Evolutionary conservation across 2,113 vertebrate genomes (phyloP).

Genomic region (Prolemur simus): DNA sequence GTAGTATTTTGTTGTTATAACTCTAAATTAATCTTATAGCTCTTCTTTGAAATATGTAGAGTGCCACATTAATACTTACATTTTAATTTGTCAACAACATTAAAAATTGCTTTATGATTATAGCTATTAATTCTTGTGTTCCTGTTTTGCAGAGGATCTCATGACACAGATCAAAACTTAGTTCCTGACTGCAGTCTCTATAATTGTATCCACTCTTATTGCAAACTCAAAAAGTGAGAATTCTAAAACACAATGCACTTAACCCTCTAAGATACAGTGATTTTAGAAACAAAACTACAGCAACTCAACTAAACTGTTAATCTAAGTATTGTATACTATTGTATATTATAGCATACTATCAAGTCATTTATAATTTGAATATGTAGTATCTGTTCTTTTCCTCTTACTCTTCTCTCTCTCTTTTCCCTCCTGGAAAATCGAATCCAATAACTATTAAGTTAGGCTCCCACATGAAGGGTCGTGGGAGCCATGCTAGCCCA

Average conservation of each 20-base stretch:
- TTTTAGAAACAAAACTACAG: neutral
- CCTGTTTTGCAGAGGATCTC: constrained; percentile 1
- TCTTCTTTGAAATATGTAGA: constrained; percentile 18
- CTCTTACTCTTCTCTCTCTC: neutral
- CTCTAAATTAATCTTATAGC: neutral
- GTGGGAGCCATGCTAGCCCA: no score
- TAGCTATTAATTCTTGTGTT: constrained; percentile 36
- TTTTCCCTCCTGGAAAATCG: neutral
- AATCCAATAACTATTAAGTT: neutral
- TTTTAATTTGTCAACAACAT: constrained; percentile 40
- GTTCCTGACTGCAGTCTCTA: neutral
- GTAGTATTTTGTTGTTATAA: neutral
- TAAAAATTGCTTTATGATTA: constrained; percentile 41
- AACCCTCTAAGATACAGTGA: neutral
- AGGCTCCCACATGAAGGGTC: neutral
- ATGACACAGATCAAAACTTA: neutral
- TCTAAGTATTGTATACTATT: neutral
- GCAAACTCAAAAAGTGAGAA: neutral
- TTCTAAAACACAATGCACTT: neutral
- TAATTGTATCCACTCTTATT: neutral
- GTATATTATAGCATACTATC: neutral
- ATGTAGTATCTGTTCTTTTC: neutral
- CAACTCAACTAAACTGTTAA: neutral
- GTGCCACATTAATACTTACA: neutral
- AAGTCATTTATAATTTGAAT: neutral